Percentiles rank a stretch among this genome's conserved stretches.
phyloP scores from a whole-genome alignment of 92 coral and sea anemone genomes.

The Zoanthus solanderi region DNA sequence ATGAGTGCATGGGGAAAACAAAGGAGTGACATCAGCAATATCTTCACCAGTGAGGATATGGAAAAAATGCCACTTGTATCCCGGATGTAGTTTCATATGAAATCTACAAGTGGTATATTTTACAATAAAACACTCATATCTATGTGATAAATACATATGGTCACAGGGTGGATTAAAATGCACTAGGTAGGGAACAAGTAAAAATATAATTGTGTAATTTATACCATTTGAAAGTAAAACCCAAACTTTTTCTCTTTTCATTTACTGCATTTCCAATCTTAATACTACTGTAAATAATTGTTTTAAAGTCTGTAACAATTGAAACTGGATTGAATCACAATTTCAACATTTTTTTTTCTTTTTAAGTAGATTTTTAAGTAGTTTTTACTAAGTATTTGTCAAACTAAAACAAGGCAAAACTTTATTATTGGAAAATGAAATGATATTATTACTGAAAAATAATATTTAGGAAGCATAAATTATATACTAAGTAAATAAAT shows the following conservation, averaged over 20 bases:
- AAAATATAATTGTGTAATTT: not conserved
- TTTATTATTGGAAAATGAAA: not conserved
- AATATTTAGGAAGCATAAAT: not conserved
- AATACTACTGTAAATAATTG: not conserved
- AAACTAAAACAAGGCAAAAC: not conserved
- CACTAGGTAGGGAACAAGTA: not conserved
- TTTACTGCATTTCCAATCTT: not conserved
- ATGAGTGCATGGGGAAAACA: not conserved
- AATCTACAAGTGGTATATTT: no score
- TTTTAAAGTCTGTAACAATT: no score
- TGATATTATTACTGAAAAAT: not conserved
- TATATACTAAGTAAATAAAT: no score
- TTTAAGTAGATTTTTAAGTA: no score
- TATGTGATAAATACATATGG: no score
- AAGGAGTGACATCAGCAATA: no score
- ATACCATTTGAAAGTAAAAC: not conserved
- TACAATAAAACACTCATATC: no score
- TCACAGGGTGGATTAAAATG: no score
- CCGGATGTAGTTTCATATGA: no score
- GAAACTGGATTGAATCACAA: not conserved
- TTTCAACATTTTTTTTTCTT: not conserved
- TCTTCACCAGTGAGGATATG: no score
- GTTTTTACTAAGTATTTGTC: not conserved
- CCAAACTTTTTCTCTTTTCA: not conserved
- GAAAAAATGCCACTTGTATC: no score